Evolutionary conservation across 2,797 vertebrate genomes (phyloP), one percentile per base, ranked within the genome.

Genomic region (Sebastes steindachneri): DNA sequence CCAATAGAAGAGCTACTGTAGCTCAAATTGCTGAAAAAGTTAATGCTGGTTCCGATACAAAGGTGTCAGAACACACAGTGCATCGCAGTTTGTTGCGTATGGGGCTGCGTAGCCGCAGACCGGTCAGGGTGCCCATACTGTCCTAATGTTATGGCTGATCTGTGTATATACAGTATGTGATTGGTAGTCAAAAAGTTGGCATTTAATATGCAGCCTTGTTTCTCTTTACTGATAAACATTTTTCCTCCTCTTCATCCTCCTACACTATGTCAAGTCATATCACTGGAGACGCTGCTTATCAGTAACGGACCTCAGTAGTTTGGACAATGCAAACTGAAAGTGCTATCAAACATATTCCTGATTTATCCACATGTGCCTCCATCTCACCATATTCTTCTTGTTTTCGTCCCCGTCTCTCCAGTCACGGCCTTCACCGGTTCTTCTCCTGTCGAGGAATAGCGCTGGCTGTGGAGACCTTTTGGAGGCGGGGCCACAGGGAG

Each of bases 381-480:
- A 21, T 31, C 35, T 86, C n/a, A 74, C 45, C 1, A 1, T 45
- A 15, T 23, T 7, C 1, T 3, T 69, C 59, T 15, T 41, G 17
- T 37, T 31, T 51, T 35, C 1, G 0, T 63, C 25, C 2, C 35
- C 4, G 0, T 67, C 53, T 51, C 45, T 76, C 0, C 54, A 99
- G 98, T n/a, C 98, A 99, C 1, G 98, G 98, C 57, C 95, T 98
- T 23, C 95, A 97, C 84, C 97, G 95, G 25, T 96, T 99, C 91
- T 99, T 99, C 86, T 99, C 98, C 57, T 99, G 98, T 71, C 97
- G 98, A 73, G 98, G 98, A 54, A 99, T 99, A 71, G 98, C 98
- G 3, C 96, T 99, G 70, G 97, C 98, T 0, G 98, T 99, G 54
- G 97, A 99, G 64, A 97, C 96, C 3, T 99, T 99, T 72, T 99